phyloP scores from a whole-genome alignment of 1,140 invertebrate species.

The Branchinecta lindahli region DNA sequence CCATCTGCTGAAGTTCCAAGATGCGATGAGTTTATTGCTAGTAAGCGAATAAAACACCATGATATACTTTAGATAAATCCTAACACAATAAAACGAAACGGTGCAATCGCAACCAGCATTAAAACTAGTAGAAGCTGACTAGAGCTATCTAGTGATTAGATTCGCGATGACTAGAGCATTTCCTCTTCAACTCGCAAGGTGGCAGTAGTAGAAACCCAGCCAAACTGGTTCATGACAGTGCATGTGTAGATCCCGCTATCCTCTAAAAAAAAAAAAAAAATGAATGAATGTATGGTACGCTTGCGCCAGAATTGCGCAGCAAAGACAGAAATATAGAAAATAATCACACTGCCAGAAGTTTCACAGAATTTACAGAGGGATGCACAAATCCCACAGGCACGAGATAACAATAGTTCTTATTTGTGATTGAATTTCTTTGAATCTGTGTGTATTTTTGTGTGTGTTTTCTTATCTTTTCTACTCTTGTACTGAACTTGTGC shows the following conservation, averaged over 20 bases:
- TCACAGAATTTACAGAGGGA: neutral
- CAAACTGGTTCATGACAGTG: neutral
- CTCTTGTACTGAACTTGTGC: no score
- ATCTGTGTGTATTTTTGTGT: no score
- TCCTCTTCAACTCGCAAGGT: neutral
- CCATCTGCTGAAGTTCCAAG: no score
- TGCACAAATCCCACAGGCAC: neutral
- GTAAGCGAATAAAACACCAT: no score
- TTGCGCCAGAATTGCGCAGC: neutral
- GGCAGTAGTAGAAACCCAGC: neutral
- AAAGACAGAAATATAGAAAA: neutral
- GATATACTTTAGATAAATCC: no score
- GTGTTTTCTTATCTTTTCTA: no score
- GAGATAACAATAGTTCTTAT: neutral
- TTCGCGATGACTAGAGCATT: neutral
- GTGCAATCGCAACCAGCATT: no score
- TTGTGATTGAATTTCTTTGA: neutral
- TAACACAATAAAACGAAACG: no score
- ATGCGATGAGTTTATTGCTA: no score
- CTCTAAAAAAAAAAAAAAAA: slow-evolving; percentile 1
- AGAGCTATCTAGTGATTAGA: no score
- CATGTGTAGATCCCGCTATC: neutral
- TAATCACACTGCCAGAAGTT: neutral
- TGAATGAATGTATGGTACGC: neutral
- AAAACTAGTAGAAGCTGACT: no score